These are phyloP conservation scores for Mystacides longicornis DNA, from an alignment of 2,888 invertebrate genomes.

Conservation along the genomic window DNA sequence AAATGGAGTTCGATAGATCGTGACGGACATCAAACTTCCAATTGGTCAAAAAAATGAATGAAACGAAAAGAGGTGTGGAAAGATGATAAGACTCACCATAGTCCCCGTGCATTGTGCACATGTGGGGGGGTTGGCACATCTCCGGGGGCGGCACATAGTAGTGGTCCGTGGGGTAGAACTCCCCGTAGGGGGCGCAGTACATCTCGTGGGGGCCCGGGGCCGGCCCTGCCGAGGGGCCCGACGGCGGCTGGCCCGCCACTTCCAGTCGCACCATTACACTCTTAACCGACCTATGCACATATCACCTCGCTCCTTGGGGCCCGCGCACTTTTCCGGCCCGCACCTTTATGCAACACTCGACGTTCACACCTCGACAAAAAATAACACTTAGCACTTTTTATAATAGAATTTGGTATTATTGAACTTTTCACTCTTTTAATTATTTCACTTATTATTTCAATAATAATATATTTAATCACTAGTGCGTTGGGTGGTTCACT, in stretches of 20 bases:
- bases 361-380: no score
- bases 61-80: no score
- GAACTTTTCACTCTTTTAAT: no score
- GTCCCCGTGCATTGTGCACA: slow-evolving; percentile 67
- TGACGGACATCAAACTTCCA: no score
- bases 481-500: no score
- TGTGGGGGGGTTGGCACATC: slow-evolving; percentile 55
- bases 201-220: slow-evolving; percentile 31
- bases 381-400: no score
- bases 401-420: no score
- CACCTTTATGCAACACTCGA: not conserved
- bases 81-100: slow-evolving; percentile 62
- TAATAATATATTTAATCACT: no score
- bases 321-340: slow-evolving; percentile 2
- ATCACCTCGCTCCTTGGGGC: slow-evolving; percentile 3
- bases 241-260: slow-evolving; percentile 21
- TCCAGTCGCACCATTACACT: slow-evolving; percentile 24
- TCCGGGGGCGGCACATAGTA: slow-evolving; percentile 49
- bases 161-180: slow-evolving; percentile 50
- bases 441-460: no score
- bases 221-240: slow-evolving; percentile 35
- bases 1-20: no score
- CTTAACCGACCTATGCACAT: not conserved
- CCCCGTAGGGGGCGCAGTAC: slow-evolving; percentile 41
- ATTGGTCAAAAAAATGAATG: no score